These are phyloP conservation scores for Bombycilla garrulus DNA, from an alignment of 2,113 vertebrate genomes.

Conservation along the genomic window DNA sequence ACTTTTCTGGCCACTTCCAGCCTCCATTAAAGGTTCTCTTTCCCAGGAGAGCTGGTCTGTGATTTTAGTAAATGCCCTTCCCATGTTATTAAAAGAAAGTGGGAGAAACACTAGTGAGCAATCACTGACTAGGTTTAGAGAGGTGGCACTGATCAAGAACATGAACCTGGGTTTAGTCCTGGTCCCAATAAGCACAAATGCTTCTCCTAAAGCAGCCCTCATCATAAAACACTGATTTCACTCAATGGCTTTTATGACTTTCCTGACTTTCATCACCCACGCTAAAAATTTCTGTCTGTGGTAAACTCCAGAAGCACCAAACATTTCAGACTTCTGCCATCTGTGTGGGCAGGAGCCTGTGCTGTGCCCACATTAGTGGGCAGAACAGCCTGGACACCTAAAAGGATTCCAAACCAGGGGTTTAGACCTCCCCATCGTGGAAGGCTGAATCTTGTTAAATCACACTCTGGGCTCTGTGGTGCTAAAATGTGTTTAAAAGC, in stretches of 20 bases:
- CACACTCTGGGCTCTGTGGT: accelerated
- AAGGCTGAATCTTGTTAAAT: not conserved
- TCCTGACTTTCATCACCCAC: not conserved
- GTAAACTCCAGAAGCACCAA: not conserved
- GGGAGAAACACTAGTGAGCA: not conserved
- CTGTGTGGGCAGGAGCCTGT: not conserved
- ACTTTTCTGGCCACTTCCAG: not conserved
- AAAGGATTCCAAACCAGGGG: not conserved
- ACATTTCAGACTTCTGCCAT: not conserved
- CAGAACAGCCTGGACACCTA: not conserved
- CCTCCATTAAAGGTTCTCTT: not conserved
- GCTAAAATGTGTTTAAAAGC: not conserved
- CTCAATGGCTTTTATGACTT: not conserved
- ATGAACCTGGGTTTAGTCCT: not conserved
- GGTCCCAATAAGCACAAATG: not conserved
- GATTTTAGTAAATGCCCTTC: not conserved
- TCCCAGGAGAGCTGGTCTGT: not conserved
- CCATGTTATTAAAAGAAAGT: not conserved
- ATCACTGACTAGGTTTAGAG: not conserved
- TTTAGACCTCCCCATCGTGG: not conserved
- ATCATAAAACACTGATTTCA: not conserved
- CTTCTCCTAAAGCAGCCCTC: not conserved
- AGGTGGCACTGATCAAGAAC: not conserved
- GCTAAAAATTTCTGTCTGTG: not conserved
- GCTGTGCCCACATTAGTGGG: not conserved